These are phyloP conservation scores for Lycaon pictus DNA, from an alignment of 2,113 vertebrate species.

Conservation along the genomic window DNA sequence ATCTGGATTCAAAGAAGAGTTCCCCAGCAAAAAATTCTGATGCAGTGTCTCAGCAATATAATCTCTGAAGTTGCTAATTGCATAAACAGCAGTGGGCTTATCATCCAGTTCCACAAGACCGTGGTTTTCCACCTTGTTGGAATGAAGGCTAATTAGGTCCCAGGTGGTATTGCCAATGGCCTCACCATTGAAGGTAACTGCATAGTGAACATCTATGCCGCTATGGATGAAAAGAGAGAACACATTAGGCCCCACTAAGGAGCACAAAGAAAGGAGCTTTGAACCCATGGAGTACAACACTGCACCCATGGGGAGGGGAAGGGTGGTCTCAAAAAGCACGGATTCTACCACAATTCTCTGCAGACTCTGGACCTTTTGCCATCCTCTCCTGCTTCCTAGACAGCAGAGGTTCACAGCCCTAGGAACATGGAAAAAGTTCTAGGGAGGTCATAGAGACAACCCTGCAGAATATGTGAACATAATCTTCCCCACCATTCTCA, in stretches of 20 bases:
- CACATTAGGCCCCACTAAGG: constrained; percentile 47
- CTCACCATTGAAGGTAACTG: constrained; percentile 91
- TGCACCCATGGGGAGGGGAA: background rate
- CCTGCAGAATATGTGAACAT: background rate
- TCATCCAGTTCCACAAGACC: constrained; percentile 88
- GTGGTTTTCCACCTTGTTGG: constrained; percentile 93
- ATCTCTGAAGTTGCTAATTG: constrained; percentile 89
- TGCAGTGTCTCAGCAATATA: constrained; percentile 90
- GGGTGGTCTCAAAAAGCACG: background rate
- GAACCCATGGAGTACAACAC: background rate
- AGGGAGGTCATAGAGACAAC: background rate
- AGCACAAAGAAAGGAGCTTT: background rate
- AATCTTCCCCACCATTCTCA: background rate
- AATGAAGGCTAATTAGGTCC: constrained; percentile 94
- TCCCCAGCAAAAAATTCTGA: constrained; percentile 90
- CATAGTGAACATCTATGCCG: constrained; percentile 90
- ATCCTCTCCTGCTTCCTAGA: background rate
- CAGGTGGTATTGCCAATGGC: constrained; percentile 92
- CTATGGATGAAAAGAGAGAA: constrained; percentile 79
- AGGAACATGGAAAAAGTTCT: background rate
- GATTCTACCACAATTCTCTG: background rate
- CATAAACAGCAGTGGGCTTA: constrained; percentile 90
- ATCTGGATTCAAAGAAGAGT: constrained; percentile 88
- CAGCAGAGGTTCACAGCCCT: background rate
- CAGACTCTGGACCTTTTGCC: background rate